phyloP scores from a whole-genome alignment of 2,113 vertebrate species.

The Danionella cerebrum region DNA sequence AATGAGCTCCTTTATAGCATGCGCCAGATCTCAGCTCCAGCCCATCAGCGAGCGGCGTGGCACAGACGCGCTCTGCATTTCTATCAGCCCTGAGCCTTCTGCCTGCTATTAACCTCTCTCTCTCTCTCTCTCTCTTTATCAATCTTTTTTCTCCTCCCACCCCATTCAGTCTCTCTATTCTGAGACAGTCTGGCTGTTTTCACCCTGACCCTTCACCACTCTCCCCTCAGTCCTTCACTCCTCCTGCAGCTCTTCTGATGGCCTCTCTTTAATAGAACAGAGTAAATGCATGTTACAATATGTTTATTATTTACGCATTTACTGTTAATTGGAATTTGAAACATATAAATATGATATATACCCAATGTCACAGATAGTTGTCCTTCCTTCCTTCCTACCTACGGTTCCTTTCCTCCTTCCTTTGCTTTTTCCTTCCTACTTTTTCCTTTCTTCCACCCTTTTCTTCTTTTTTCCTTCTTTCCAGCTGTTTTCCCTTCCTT shows the following conservation, averaged over 20 bases:
- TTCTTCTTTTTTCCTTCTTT: neutral
- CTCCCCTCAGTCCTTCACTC: too few species aligned
- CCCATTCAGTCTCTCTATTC: constrained; percentile 22
- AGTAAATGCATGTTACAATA: too few species aligned
- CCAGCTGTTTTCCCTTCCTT: neutral
- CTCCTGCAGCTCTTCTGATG: too few species aligned
- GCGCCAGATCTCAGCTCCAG: constrained; percentile 86
- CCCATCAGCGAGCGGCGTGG: constrained; percentile 79
- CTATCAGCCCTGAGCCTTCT: constrained; percentile 76
- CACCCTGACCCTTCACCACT: too few species aligned
- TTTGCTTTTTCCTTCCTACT: neutral
- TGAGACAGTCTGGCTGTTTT: too few species aligned
- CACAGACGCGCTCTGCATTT: constrained; percentile 76
- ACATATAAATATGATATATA: too few species aligned
- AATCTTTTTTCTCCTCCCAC: constrained; percentile 1
- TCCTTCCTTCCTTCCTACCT: too few species aligned
- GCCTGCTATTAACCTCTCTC: constrained; percentile 87
- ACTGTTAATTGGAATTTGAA: too few species aligned
- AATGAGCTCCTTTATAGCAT: constrained; percentile 86
- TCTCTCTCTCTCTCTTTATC: constrained; percentile 19
- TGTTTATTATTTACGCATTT: too few species aligned
- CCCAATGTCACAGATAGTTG: too few species aligned
- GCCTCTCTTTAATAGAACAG: too few species aligned
- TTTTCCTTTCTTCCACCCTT: constrained; percentile 3
- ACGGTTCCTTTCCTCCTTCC: constrained; percentile 9